Conservation (phyloP, 2,113 vertebrate species). For the Peromyscus leucopus region DNA sequence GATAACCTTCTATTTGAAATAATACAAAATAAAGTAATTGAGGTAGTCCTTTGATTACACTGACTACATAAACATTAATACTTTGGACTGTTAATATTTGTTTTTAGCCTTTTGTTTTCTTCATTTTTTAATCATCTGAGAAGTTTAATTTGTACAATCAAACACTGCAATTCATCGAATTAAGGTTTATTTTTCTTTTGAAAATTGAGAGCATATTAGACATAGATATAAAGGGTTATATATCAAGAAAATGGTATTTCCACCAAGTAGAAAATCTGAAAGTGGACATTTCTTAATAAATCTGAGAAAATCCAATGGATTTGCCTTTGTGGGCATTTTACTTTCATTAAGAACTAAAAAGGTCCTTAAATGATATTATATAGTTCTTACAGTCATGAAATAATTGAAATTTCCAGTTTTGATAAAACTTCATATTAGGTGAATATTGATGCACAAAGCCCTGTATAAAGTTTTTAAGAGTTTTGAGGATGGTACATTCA, state of each 20-base stretch:
- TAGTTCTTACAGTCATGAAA: not conserved
- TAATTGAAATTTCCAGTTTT: not conserved
- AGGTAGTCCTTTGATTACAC: not conserved
- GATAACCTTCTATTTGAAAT: not conserved
- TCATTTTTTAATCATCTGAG: not conserved
- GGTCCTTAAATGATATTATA: not conserved
- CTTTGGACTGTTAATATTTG: not conserved
- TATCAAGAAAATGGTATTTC: not conserved
- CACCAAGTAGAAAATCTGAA: not conserved
- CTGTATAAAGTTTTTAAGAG: not conserved
- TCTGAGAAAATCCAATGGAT: not conserved
- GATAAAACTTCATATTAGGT: not conserved
- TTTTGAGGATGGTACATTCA: not conserved
- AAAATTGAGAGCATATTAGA: not conserved
- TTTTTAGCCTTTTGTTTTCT: not conserved
- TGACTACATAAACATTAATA: not conserved
- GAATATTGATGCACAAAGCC: not conserved
- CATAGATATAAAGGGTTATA: not conserved
- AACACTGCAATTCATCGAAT: too few relatives aligned
- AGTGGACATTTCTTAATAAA: not conserved
- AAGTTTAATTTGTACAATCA: not conserved
- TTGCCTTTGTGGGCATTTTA: not conserved
- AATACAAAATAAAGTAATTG: not conserved
- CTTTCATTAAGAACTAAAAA: not conserved
- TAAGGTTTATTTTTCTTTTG: not conserved